phyloP scores from a whole-genome alignment of 2,113 vertebrate species.

The Dasyprocta punctata region DNA sequence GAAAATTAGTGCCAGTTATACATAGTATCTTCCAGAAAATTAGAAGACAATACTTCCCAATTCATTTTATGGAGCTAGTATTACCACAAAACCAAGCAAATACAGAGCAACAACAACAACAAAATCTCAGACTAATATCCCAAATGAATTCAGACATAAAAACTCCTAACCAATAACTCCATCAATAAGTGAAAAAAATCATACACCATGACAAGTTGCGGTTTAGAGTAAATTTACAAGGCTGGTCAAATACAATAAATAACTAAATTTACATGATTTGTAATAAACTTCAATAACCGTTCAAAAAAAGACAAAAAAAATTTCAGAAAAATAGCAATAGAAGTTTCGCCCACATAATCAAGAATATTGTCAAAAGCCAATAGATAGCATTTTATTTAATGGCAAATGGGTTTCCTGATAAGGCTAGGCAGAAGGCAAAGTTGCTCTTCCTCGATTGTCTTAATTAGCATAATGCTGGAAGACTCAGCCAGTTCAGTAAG shows the following conservation, averaged over 20 bases:
- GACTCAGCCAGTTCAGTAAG: not conserved
- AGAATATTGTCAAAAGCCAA: not conserved
- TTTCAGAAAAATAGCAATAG: not conserved
- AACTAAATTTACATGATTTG: not conserved
- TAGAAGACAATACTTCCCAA: not conserved
- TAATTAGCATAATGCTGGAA: not conserved
- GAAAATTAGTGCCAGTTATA: not conserved
- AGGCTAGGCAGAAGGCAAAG: not conserved
- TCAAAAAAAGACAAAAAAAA: not conserved
- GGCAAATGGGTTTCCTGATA: not conserved
- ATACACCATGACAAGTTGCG: not conserved
- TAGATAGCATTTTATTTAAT: not conserved
- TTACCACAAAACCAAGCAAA: not conserved
- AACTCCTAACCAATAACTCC: not conserved
- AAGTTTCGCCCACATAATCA: not conserved
- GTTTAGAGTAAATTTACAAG: not conserved
- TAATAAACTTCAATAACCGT: not conserved
- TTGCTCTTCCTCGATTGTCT: not conserved
- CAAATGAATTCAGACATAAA: not conserved
- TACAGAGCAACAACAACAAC: not conserved
- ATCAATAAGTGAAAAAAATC: not conserved
- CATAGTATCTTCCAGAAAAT: not conserved
- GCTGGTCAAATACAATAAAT: not conserved
- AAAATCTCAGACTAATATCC: not conserved
- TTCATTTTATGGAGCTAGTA: not conserved